These are phyloP conservation scores for Phoxinus dragarum DNA, from an alignment of 2,797 vertebrate species.

Conservation along the genomic window DNA sequence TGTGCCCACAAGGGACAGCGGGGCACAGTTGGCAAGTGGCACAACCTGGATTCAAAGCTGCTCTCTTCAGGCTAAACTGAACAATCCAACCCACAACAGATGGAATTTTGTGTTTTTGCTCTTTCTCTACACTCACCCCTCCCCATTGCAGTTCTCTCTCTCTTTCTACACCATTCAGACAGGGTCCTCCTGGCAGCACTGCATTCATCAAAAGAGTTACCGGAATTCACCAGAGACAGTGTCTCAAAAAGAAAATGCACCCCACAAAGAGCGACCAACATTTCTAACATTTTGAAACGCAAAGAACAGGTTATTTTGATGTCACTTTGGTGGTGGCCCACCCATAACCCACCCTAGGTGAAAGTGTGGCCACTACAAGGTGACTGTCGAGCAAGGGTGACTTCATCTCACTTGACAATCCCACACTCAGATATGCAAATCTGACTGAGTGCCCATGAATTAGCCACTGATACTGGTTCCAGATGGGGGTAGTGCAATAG, in stretches of 20 bases:
- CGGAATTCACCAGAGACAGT: constrained; percentile 1
- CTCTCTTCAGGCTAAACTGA: constrained; percentile 78
- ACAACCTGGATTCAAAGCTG: constrained; percentile 80
- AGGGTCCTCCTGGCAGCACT: constrained; percentile 64
- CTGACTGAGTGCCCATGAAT: constrained; percentile 55
- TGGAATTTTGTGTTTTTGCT: constrained; percentile 77
- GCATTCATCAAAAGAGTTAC: constrained; percentile 40
- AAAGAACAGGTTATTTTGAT: background rate
- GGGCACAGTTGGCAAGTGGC: constrained; percentile 79
- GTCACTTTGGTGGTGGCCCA: background rate
- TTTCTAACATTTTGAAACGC: constrained; percentile 6
- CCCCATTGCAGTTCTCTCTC: constrained; percentile 51
- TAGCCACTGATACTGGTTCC: constrained; percentile 62
- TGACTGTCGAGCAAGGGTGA: constrained; percentile 33
- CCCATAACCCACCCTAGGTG: background rate
- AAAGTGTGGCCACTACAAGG: constrained; percentile 35
- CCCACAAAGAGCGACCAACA: background rate
- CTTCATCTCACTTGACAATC: constrained; percentile 39
- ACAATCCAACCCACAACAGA: constrained; percentile 79
- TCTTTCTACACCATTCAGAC: constrained; percentile 51
- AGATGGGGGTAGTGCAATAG: constrained; percentile 62
- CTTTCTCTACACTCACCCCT: constrained; percentile 56
- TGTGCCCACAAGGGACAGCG: constrained; percentile 73
- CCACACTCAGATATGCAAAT: constrained; percentile 55
- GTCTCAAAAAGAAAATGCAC: constrained; percentile 11